A percentile compares a stretch with the other conserved stretches of the same genome.
phyloP scores from a whole-genome alignment of 2,797 vertebrate species.

The Danio tinwini region DNA sequence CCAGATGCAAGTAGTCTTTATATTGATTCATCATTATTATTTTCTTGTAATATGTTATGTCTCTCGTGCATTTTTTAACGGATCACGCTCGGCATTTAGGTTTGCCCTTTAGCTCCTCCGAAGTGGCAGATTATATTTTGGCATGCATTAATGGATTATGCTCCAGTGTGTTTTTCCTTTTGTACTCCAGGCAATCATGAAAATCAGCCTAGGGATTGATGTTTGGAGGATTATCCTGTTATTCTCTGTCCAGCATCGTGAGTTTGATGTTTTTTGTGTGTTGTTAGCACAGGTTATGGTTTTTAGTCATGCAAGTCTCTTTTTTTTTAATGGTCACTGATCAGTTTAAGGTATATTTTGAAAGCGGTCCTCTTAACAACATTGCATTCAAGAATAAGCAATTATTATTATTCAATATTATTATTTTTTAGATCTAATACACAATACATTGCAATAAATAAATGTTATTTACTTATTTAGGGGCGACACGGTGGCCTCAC shows the following conservation, averaged over 20 bases:
- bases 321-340: neutral
- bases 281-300: neutral
- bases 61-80: constrained; percentile 50
- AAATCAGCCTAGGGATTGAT: constrained; percentile 31
- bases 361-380: neutral
- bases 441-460: too few relatives aligned
- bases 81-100: constrained; percentile 65
- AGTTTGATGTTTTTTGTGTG: neutral
- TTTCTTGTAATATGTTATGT: constrained; percentile 49
- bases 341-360: neutral
- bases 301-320: neutral
- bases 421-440: too few relatives aligned
- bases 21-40: constrained; percentile 30
- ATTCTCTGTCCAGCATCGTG: neutral
- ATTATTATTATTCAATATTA: too few relatives aligned
- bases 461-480: too few relatives aligned
- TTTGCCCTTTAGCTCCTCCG: constrained; percentile 70
- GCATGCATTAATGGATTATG: constrained; percentile 59
- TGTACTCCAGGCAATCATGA: constrained; percentile 9
- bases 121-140: constrained; percentile 75
- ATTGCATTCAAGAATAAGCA: too few relatives aligned
- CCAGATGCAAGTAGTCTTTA: neutral
- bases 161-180: constrained; percentile 14
- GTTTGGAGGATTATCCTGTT: constrained; percentile 38
- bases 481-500: too few relatives aligned